phyloP scores from a whole-genome alignment of 1,140 invertebrate genomes.

The Thaumatotibia leucotreta region DNA sequence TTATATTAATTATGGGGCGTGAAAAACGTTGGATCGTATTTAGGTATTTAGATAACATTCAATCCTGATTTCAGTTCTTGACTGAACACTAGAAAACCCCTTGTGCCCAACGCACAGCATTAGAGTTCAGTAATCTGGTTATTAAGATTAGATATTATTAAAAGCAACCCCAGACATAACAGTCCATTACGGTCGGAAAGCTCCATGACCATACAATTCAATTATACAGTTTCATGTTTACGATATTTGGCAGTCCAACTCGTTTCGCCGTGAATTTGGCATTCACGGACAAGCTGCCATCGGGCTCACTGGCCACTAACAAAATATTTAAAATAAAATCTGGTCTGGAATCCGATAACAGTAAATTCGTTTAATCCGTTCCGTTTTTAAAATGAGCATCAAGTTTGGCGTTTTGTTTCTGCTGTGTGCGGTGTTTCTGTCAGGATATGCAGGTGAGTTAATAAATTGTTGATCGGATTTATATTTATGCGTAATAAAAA shows the following conservation, averaged over 20 bases:
- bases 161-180: neutral
- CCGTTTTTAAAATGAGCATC: neutral
- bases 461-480: neutral
- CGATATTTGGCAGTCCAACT: neutral
- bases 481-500: no score
- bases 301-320: neutral
- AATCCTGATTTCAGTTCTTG: no score
- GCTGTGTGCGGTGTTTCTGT: neutral
- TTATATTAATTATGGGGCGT: no score
- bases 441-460: neutral
- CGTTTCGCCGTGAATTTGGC: neutral
- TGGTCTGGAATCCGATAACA: neutral
- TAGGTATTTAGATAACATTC: no score
- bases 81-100: no score
- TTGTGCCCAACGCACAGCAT: no score
- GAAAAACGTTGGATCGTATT: no score
- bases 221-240: neutral
- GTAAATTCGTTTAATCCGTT: neutral
- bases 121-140: no score
- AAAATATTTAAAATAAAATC: neutral
- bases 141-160: neutral
- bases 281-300: constrained; percentile 2
- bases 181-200: neutral
- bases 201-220: neutral
- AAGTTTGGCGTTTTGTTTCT: neutral